phyloP scores from a whole-genome alignment of 2,113 vertebrate species.

The Trinectes maculatus region DNA sequence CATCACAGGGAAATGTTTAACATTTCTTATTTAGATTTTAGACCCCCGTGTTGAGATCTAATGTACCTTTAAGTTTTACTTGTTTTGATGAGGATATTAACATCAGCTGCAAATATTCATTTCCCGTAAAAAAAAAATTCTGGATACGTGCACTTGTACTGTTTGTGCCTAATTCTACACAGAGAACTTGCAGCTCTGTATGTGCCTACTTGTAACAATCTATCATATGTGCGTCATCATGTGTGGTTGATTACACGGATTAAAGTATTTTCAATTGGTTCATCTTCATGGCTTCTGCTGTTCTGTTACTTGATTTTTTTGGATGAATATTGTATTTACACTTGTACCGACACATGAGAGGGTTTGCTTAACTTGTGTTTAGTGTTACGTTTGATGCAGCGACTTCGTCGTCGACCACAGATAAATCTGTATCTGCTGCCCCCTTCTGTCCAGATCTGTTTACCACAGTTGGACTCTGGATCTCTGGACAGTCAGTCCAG shows the following conservation, averaged over 20 bases:
- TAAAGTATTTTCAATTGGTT: conserved; percentile 56
- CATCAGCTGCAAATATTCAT: neutral
- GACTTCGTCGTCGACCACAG: neutral
- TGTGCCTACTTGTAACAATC: conserved; percentile 34
- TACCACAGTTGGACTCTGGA: too few relatives aligned
- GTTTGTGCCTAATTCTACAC: conserved; percentile 33
- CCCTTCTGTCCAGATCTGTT: conserved; percentile 15
- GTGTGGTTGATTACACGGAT: conserved; percentile 25
- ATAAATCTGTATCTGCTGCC: conserved; percentile 24
- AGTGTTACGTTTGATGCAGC: neutral
- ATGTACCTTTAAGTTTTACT: neutral
- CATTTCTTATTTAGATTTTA: conserved; percentile 6
- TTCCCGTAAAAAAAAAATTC: neutral
- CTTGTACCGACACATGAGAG: too few relatives aligned
- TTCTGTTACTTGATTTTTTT: neutral
- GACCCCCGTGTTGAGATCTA: neutral
- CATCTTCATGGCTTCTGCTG: neutral
- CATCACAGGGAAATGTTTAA: neutral
- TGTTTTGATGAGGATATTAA: neutral
- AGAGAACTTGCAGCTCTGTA: conserved; percentile 13
- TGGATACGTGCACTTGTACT: neutral
- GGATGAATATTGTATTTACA: neutral
- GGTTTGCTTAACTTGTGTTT: too few relatives aligned
- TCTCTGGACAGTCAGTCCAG: too few relatives aligned
- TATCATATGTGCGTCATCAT: conserved; percentile 27